phyloP scores from a whole-genome alignment of 2,888 invertebrate species.

The Dryomyza anilis region DNA sequence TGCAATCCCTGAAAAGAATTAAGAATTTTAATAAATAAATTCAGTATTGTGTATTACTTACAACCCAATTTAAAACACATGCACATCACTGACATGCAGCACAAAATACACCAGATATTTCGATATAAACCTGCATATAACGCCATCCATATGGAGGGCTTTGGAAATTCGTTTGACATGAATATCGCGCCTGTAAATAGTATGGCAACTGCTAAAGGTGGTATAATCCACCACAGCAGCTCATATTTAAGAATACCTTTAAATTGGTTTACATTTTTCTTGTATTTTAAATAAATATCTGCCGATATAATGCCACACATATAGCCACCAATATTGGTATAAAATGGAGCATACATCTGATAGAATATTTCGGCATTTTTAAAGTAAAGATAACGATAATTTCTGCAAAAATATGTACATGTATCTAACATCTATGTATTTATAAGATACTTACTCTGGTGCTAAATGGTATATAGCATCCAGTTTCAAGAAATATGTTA shows the following conservation, averaged over 20 bases:
- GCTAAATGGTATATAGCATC: conserved; percentile 48
- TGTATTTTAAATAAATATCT: conserved; percentile 41
- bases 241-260: conserved; percentile 40
- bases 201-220: conserved; percentile 37
- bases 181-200: conserved; percentile 48
- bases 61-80: conserved; percentile 54
- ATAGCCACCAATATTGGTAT: conserved; percentile 55
- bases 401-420: conserved; percentile 33
- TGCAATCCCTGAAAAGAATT: conserved; percentile 30
- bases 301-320: conserved; percentile 50
- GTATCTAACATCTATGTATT: not conserved
- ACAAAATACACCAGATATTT: conserved; percentile 56
- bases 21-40: not conserved
- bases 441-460: conserved; percentile 50
- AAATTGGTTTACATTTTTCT: conserved; percentile 23
- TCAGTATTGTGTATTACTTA: conserved; percentile 38
- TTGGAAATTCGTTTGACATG: conserved; percentile 50
- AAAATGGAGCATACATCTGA: conserved; percentile 50
- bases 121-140: conserved; percentile 59
- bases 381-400: conserved; percentile 53
- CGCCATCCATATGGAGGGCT: conserved; percentile 56
- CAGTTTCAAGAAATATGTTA: conserved; percentile 47
- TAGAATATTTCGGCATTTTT: conserved; percentile 46
- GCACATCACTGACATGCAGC: conserved; percentile 46
- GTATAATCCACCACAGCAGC: conserved; percentile 39